These are phyloP conservation scores for Carlito syrichta DNA, from an alignment of 2,113 vertebrate species.

Conservation along the genomic window DNA sequence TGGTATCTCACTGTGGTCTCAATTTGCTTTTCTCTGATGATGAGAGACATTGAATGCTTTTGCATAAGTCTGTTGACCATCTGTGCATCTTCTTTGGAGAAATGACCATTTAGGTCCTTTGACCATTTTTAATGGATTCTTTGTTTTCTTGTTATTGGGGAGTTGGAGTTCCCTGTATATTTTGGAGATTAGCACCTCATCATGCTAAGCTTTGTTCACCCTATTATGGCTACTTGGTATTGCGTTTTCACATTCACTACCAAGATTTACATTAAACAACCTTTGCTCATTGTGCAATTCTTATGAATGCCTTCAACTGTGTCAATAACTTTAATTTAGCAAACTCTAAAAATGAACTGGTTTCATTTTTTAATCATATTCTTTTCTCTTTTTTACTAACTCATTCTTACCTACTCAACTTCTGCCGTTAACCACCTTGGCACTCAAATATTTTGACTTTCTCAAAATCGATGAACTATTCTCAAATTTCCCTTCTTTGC, in stretches of 20 bases:
- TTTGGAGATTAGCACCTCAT: not conserved
- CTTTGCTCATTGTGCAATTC: not conserved
- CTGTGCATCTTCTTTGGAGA: not conserved
- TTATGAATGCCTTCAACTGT: not conserved
- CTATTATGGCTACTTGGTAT: not conserved
- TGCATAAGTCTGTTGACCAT: not conserved
- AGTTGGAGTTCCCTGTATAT: not conserved
- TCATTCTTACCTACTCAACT: not conserved
- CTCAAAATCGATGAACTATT: not conserved
- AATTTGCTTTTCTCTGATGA: not conserved
- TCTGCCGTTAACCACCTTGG: not conserved
- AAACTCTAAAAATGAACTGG: not conserved
- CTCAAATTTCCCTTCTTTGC: not conserved
- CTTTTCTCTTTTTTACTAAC: not conserved
- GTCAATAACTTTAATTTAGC: not conserved
- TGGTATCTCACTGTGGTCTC: not conserved
- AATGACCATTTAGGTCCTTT: not conserved
- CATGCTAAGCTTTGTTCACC: not conserved
- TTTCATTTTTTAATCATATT: not conserved
- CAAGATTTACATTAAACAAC: not conserved
- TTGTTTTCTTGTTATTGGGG: not conserved
- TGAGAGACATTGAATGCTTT: not conserved
- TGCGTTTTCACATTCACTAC: not conserved
- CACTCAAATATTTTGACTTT: not conserved
- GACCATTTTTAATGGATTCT: not conserved